Evolutionary conservation across 2,113 vertebrate species (phyloP).

Genomic region (Sterrhoptilus dennistouni): DNA sequence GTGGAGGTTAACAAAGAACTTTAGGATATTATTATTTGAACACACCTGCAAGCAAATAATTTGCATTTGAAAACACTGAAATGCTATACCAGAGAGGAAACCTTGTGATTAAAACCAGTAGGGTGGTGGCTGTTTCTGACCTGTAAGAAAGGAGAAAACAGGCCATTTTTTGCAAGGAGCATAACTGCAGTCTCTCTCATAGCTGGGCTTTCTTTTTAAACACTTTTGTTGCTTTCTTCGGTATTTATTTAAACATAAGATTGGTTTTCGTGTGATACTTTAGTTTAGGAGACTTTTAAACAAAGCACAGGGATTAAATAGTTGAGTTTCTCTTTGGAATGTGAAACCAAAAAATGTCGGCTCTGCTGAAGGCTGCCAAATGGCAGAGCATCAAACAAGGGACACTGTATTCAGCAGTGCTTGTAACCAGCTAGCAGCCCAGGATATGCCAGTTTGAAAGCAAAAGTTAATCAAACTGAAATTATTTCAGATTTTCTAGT

Average conservation of each 20-base stretch:
- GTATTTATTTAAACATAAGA: conserved; percentile 15
- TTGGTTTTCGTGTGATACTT: conserved; percentile 12
- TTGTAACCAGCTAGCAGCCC: not conserved
- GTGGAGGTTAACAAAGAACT: not conserved
- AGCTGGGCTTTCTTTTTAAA: not conserved
- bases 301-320: not conserved
- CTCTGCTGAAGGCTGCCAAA: conserved; percentile 8
- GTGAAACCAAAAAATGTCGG: not conserved
- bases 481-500: not conserved
- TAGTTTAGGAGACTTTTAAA: conserved; percentile 30
- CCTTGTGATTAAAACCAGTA: not conserved
- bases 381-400: not conserved
- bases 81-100: not conserved
- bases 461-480: not conserved
- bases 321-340: not conserved
- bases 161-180: not conserved
- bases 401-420: not conserved
- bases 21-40: not conserved
- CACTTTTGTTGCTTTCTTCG: not conserved
- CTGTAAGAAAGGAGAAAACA: not conserved
- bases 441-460: not conserved
- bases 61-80: not conserved
- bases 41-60: not conserved
- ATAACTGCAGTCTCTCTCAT: not conserved
- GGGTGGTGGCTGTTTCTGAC: not conserved